These are phyloP conservation scores for Barbus barbus DNA, from an alignment of 2,113 vertebrate genomes.

Conservation along the genomic window DNA sequence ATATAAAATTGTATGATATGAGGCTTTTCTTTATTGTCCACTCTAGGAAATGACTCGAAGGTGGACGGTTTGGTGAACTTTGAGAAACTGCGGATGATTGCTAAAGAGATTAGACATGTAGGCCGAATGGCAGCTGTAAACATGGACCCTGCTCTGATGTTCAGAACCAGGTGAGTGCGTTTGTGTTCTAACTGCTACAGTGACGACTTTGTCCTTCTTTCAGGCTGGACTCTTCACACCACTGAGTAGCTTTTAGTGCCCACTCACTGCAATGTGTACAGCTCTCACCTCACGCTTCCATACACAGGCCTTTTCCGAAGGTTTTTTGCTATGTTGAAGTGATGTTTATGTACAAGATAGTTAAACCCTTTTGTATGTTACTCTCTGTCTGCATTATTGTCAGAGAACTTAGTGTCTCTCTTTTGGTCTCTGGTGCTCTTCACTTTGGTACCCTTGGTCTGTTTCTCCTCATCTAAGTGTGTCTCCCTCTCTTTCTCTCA, in stretches of 20 bases:
- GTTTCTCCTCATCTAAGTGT: constrained; percentile 92
- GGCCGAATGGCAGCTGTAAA: constrained; percentile 97
- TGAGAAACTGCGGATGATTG: constrained; percentile 98
- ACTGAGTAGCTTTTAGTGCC: constrained; percentile 38
- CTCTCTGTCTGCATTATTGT: constrained; percentile 14
- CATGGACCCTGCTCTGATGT: constrained; percentile 99
- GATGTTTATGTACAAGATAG: not conserved
- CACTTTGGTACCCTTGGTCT: constrained; percentile 78
- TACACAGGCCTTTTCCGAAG: constrained; percentile 9
- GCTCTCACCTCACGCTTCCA: constrained; percentile 15
- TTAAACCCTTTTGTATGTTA: constrained; percentile 1
- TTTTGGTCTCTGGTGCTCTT: constrained; percentile 79
- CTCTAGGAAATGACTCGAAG: constrained; percentile 93
- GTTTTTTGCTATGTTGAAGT: constrained; percentile 32
- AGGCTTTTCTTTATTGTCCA: not conserved
- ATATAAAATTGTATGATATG: not conserved
- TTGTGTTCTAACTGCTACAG: not conserved
- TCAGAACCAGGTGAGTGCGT: constrained; percentile 85
- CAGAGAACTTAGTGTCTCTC: constrained; percentile 50
- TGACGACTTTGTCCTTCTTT: not conserved
- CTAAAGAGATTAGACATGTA: constrained; percentile 97
- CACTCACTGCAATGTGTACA: constrained; percentile 28
- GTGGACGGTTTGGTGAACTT: constrained; percentile 98
- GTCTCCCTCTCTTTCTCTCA: constrained; percentile 85
- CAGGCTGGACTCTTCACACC: not conserved